Evolutionary conservation across 1,140 invertebrate species (phyloP).

Genomic region (Aphaenogaster floridana): DNA sequence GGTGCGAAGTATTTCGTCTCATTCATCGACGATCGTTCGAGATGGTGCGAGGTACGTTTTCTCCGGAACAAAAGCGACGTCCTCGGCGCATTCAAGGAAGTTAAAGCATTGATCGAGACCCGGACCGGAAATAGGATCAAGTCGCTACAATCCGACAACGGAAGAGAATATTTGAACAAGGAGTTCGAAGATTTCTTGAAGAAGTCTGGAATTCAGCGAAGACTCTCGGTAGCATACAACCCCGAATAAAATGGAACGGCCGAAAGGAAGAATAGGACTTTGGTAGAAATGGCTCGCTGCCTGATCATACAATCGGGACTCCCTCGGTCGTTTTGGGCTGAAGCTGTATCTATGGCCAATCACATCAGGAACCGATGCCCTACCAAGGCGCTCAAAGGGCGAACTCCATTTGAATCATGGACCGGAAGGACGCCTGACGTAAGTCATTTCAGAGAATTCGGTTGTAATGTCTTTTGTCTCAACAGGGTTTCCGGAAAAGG

Average conservation of each 20-base stretch:
- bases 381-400: neutral
- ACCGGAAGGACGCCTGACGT: neutral
- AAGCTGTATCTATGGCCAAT: neutral
- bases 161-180: too few species aligned
- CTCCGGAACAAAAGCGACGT: too few species aligned
- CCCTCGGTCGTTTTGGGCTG: neutral
- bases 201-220: neutral
- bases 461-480: neutral
- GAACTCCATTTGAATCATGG: neutral
- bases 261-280: neutral
- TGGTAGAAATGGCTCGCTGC: neutral
- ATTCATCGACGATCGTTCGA: too few species aligned
- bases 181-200: too few species aligned
- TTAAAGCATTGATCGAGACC: too few species aligned
- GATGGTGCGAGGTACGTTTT: too few species aligned
- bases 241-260: neutral
- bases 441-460: neutral
- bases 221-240: neutral
- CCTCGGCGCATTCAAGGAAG: too few species aligned
- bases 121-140: too few species aligned
- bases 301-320: neutral
- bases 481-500: neutral
- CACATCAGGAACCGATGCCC: neutral
- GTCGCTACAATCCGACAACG: too few species aligned
- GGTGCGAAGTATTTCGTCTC: too few species aligned